Evolutionary conservation across 2,888 invertebrate genomes (phyloP), one percentile per base, ranked within the genome.

Genomic region (Ornithoptera priamus): DNA sequence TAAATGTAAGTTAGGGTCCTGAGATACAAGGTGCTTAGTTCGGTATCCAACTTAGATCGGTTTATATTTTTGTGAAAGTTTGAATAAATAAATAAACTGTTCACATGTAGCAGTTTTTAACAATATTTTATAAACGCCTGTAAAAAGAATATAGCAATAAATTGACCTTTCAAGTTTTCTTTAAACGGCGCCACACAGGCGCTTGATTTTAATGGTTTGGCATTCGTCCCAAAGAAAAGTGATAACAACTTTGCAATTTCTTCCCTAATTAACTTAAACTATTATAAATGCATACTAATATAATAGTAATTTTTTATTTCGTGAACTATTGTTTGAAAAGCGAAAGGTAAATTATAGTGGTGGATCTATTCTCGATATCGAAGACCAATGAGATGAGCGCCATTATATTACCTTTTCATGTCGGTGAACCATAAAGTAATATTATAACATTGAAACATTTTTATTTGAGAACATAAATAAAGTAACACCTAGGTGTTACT

Each of bases 131-230:
- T 39, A 56, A 71, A 59, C 74, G 78, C 81, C 82, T 82, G 73
- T 62, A 58, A 30, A 72, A 72, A 74, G 62, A 72, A 50, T 74
- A 75, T 74, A 74, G 79, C 82, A 81, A 79, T 67, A 75, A 76
- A 77, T 77, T 72, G 69, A 73, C 68, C 71, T 72, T 71, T 74
- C 72, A 75, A 71, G 68, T 74, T 64, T 69, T 69, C 57, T 58
- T 63, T 53, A 30, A 39, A 71, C 62, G 84, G 81, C 83, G 83
- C 80, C 82, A 71, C 20, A 65, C 73, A 79, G 81, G 77, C 82
- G 81, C 79, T 76, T 74, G 76, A 74, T 73, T 77, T 77, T 75
- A 79, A 79, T 77, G 71, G 73, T 72, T 74, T 71, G 73, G 76
- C 76, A 67, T 69, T 72, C 75, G 77, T 80, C 80, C 76, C 74